Conservation (phyloP, 2,113 vertebrate species). For the Pampusana beccarii region DNA sequence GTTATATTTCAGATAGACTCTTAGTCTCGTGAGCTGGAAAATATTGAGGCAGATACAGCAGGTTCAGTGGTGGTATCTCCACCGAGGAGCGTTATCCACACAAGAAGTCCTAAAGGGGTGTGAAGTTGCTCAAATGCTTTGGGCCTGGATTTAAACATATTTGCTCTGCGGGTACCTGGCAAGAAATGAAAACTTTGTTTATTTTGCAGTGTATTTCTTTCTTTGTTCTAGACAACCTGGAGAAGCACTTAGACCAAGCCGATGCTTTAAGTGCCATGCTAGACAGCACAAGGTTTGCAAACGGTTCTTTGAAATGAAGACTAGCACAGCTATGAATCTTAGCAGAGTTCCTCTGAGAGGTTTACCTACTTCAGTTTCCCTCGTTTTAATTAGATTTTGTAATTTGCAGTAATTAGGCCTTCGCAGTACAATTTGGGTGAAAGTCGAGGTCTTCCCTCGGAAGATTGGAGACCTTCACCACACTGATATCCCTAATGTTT, state of each 20-base stretch:
- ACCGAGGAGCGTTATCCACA: not conserved
- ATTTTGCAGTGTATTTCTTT: not conserved
- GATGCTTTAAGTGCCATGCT: not conserved
- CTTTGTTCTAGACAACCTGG: not conserved
- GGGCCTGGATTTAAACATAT: not conserved
- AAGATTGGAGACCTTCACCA: not conserved
- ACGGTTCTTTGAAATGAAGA: not conserved
- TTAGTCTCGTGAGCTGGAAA: slow-evolving; percentile 32
- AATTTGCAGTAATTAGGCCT: not conserved
- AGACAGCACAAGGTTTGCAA: not conserved
- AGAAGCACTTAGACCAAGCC: not conserved
- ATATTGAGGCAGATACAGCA: not conserved
- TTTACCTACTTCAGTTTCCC: not conserved
- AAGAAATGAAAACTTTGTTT: not conserved
- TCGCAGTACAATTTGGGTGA: not conserved
- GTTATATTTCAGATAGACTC: not conserved
- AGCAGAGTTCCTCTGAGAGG: not conserved
- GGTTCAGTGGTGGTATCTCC: not conserved
- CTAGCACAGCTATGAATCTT: not conserved
- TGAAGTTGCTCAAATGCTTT: accelerated
- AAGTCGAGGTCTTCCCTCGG: not conserved
- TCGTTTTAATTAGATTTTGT: not conserved
- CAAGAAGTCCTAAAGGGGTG: not conserved
- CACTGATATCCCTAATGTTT: slow-evolving; percentile 56
- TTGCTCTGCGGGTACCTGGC: not conserved